Evolutionary conservation across 2,888 invertebrate genomes (phyloP), one percentile per base, ranked within the genome.

Genomic region (Drosophila recens): DNA sequence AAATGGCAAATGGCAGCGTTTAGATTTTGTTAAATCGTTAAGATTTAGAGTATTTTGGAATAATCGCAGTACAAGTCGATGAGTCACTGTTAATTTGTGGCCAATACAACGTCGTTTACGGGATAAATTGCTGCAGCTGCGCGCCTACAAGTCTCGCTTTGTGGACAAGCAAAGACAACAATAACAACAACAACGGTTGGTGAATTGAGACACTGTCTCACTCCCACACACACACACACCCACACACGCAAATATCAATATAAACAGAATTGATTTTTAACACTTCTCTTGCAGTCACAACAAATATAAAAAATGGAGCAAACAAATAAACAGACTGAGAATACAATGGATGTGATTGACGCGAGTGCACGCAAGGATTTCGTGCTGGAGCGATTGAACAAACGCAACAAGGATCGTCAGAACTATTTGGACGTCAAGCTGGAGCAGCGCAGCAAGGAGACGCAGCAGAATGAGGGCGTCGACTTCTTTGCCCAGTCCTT

Each of bases 401-500:
- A 92, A 58, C 91, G 93, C 13, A 91, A 93, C 69, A 92, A 92
- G 70, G 93, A 93, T 67, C 82, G 92, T 3, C 92, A 92, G 51
- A 91, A 91, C 59, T 90, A 90, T 72, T 72, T 91, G 53, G 92
- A 93, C 67, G 90, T 91, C 0, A 90, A 91, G 54, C 68, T 91
- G 17, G 92, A 92, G 75, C 89, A 91, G 46, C 91, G 91, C 11
- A 88, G 83, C 54, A 91, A 91, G 65, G 91, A 92, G 20, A 82
- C 80, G 13, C 78, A 90, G 1, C 85, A 91, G 49, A 77, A 90
- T 17, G 93, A 93, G 74, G 92, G 91, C 43, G 85, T 95, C 53
- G 96, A 96, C 75, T 96, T 94, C 90, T 97, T 97, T 89, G 94
- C 95, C 42, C 94, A 94, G 54, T 93, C 94, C 9, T 97, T 97